Evolutionary conservation across 1,140 invertebrate genomes (phyloP), one percentile per base, ranked within the genome.

Genomic region (Lepidostoma basale): DNA sequence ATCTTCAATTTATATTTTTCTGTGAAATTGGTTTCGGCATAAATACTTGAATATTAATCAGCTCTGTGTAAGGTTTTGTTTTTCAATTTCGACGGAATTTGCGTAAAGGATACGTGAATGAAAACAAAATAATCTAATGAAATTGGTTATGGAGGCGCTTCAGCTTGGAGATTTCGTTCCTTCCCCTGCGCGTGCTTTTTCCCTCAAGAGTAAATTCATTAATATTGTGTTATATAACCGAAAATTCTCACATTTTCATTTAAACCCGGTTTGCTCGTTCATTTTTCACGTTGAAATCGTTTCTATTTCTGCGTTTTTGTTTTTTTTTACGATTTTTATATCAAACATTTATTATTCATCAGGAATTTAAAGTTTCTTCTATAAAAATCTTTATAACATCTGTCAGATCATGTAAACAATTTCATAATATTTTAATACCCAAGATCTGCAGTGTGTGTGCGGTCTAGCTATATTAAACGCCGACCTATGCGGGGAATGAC

Each of bases 1-100:
- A 56, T 56, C 52, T 56, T 30, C 26, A 36, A 36, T 56, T 56
- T 56, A 56, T 56, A 56, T 56, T 56, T 33, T 33, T 56, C 9
- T 16, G n/a, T 20, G 28, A 56, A 56, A 36, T 39, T 56, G 6
- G 30, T 56, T 33, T 47, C 28, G 16, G 16, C 30, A 18, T 22
- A 56, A 56, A 39, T 56, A 36, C 52, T 56, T 33, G 14, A 56
- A 56, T 56, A 56, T 36, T 36, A 56, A 56, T 56, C 28, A 22
- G 52, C 52, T 56, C 22, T 56, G 28, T 33, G 52, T 52, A 52
- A 56, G 18, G 25, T 20, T 33, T 33, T 36, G 20, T 36, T 36
- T 56, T 56, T n/a, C 30, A 56, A 36, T 56, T 47, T 47, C 52
- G 16, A 30, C 49, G 26, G 45, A 33, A 54, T 30, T 54, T 54